Evolutionary conservation across 2,113 vertebrate genomes (phyloP).

Genomic region (Rattus rattus): DNA sequence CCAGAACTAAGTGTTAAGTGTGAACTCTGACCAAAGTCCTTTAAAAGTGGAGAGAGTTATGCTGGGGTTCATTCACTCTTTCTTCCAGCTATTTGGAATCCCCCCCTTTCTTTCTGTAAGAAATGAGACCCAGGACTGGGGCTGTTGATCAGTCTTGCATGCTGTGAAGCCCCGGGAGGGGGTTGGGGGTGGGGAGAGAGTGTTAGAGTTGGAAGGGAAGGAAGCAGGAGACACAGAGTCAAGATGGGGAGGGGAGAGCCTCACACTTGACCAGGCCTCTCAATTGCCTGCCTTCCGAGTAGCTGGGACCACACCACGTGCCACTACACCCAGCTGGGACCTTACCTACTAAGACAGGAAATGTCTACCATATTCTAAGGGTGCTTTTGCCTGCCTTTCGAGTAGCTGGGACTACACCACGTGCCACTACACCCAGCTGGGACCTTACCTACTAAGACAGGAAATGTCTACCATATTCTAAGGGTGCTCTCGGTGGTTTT

Average conservation of each 20-base stretch:
- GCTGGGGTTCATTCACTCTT: slow-evolving; percentile 25
- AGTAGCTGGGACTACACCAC: background rate
- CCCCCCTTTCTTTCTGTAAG: background rate
- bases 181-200: too few relatives aligned
- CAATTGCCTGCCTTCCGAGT: background rate
- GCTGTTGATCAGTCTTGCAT: too few relatives aligned
- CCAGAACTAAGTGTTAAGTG: slow-evolving; percentile 22
- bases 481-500: background rate
- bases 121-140: background rate
- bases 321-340: background rate
- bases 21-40: background rate
- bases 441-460: background rate
- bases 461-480: background rate
- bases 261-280: background rate
- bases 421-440: background rate
- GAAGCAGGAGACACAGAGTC: background rate
- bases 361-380: background rate
- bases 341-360: background rate
- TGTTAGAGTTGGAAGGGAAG: rapidly evolving
- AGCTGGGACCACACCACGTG: background rate
- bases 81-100: background rate
- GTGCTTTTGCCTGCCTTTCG: background rate
- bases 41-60: background rate
- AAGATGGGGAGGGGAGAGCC: too few relatives aligned
- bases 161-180: too few relatives aligned